These are phyloP conservation scores for Invenusta paracnida DNA, from an alignment of 2,888 invertebrate species.

Conservation along the genomic window DNA sequence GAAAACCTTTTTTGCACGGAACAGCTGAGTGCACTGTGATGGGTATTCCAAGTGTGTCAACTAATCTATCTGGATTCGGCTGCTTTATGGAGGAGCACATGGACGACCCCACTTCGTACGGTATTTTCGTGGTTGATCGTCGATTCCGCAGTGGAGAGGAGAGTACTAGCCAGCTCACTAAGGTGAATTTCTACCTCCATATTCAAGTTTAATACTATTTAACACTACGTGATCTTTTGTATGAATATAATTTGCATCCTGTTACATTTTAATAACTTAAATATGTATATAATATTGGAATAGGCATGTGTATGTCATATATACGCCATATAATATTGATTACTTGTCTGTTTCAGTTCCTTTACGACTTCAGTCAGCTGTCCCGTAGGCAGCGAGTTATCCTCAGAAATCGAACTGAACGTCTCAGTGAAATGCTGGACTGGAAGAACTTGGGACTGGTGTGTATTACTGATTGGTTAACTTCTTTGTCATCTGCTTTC, in stretches of 20 bases:
- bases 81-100: slow-evolving; percentile 98
- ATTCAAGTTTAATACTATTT: not conserved
- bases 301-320: no score
- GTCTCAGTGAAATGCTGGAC: slow-evolving; percentile 89
- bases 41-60: slow-evolving; percentile 97
- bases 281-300: no score
- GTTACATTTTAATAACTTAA: no score
- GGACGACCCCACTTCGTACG: slow-evolving; percentile 92
- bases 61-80: slow-evolving; percentile 92
- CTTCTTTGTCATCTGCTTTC: no score
- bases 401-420: slow-evolving; percentile 91
- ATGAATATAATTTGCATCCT: no score
- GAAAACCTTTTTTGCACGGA: slow-evolving; percentile 22
- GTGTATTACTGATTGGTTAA: no score
- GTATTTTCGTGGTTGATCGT: slow-evolving; percentile 94
- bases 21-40: slow-evolving; percentile 96
- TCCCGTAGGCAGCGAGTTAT: slow-evolving; percentile 91
- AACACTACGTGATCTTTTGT: slow-evolving; percentile 24
- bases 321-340: no score
- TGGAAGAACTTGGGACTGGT: slow-evolving; percentile 96
- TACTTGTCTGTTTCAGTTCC: slow-evolving; percentile 64
- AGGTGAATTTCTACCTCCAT: no score
- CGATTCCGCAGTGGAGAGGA: slow-evolving; percentile 82
- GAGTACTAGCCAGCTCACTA: slow-evolving; percentile 65
- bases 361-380: slow-evolving; percentile 85